Conservation (phyloP, 2,113 vertebrate genomes). For the Syngnathus floridae region DNA sequence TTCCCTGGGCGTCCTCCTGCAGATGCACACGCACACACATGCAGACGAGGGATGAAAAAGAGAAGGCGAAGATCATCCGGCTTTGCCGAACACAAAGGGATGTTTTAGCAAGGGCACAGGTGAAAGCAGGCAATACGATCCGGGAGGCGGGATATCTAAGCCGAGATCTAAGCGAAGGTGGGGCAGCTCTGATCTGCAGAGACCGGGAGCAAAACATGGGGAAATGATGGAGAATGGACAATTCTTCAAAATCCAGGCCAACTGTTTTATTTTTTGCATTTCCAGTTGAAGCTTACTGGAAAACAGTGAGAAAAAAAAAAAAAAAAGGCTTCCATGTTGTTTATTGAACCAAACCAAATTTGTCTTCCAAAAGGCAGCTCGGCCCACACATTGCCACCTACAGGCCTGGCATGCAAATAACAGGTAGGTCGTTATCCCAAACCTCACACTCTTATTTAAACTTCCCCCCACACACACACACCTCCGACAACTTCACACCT, state of each 20-base stretch:
- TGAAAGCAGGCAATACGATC: constrained; percentile 1
- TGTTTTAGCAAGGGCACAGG: constrained; percentile 2
- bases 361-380: no score
- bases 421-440: background rate
- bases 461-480: constrained; percentile 4
- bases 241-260: background rate
- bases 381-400: background rate
- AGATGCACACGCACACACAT: constrained; percentile 35
- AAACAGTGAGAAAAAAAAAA: no score
- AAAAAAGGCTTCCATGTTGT: no score
- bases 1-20: constrained; percentile 44
- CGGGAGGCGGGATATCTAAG: constrained; percentile 3
- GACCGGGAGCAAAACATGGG: background rate
- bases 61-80: background rate
- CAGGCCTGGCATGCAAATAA: background rate
- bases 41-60: no score
- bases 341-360: no score
- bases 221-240: background rate
- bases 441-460: background rate
- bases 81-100: constrained; percentile 1
- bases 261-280: background rate
- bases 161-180: constrained; percentile 1
- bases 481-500: constrained; percentile 57
- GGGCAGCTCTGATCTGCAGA: background rate
- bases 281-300: background rate